Percentiles rank a stretch among this genome's conserved stretches.
These are phyloP conservation scores for Plagodis dolabraria DNA, from an alignment of 2,888 invertebrate species.

Conservation along the genomic window DNA sequence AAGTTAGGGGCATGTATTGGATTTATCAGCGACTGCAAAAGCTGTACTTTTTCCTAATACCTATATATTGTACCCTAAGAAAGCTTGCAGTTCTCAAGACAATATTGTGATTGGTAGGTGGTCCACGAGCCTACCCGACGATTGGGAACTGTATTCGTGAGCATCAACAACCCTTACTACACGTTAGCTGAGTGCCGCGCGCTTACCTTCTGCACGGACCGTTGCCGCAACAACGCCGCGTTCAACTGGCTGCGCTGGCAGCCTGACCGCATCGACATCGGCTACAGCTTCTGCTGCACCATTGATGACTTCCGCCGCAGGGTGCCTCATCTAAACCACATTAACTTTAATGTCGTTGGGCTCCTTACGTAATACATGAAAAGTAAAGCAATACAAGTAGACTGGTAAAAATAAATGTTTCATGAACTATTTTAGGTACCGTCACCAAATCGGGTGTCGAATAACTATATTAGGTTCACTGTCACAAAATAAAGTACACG, in stretches of 20 bases:
- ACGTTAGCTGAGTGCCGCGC: slow-evolving; percentile 62
- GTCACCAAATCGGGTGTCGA: too few species aligned
- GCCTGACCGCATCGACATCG: slow-evolving; percentile 75
- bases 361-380: slow-evolving; percentile 51
- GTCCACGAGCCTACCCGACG: slow-evolving; percentile 78
- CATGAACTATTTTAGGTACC: too few species aligned
- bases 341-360: slow-evolving; percentile 67
- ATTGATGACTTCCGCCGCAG: slow-evolving; percentile 82
- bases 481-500: too few species aligned
- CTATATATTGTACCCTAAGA: background rate
- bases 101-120: slow-evolving; percentile 58
- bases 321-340: slow-evolving; percentile 68
- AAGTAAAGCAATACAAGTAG: too few species aligned
- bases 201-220: slow-evolving; percentile 81
- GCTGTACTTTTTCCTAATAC: background rate
- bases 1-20: too few species aligned
- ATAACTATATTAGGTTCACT: too few species aligned
- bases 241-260: slow-evolving; percentile 86
- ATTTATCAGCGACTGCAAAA: too few species aligned
- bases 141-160: slow-evolving; percentile 84
- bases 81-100: too few species aligned
- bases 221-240: slow-evolving; percentile 81
- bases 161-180: slow-evolving; percentile 87
- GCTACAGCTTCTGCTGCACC: slow-evolving; percentile 87
- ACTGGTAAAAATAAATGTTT: too few species aligned